These are phyloP conservation scores for Drosophila malerkotliana DNA, from an alignment of 1,140 invertebrate species.

Conservation along the genomic window DNA sequence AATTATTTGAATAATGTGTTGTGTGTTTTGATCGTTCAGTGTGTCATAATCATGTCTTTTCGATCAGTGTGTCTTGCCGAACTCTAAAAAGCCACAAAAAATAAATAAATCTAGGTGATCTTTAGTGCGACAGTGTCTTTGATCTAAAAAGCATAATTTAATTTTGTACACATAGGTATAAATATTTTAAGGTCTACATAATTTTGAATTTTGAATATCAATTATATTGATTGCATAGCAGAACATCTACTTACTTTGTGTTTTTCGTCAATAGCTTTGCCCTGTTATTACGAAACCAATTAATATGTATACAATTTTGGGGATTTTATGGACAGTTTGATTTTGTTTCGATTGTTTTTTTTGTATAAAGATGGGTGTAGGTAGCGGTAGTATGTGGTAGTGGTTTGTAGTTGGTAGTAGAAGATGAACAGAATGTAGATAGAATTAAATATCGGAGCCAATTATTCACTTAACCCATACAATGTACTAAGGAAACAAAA, in stretches of 20 bases:
- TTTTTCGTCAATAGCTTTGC: constrained; percentile 83
- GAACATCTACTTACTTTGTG: constrained; percentile 78
- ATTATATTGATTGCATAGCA: constrained; percentile 39
- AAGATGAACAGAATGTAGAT: constrained; percentile 62
- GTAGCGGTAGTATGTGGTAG: constrained; percentile 52
- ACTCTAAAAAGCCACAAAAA: constrained; percentile 41
- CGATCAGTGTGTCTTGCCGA: constrained; percentile 43
- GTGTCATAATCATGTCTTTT: constrained; percentile 31
- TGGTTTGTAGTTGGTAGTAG: constrained; percentile 52
- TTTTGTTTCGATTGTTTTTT: constrained; percentile 22
- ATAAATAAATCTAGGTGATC: constrained; percentile 23
- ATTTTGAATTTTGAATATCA: constrained; percentile 45
- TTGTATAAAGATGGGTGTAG: constrained; percentile 30
- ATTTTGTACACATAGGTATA: constrained; percentile 44
- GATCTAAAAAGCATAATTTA: constrained; percentile 61
- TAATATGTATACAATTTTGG: constrained; percentile 46
- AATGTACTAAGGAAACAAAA: constrained; percentile 35
- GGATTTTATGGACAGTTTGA: constrained; percentile 39
- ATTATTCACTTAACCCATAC: constrained; percentile 64
- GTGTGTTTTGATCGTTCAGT: constrained; percentile 32
- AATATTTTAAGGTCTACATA: constrained; percentile 34
- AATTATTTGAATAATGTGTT: constrained; percentile 30
- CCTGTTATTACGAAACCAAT: constrained; percentile 74
- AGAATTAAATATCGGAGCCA: constrained; percentile 63
- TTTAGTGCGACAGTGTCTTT: constrained; percentile 46